phyloP scores from a whole-genome alignment of 2,888 invertebrate species.

The Polylopha cassiicola region DNA sequence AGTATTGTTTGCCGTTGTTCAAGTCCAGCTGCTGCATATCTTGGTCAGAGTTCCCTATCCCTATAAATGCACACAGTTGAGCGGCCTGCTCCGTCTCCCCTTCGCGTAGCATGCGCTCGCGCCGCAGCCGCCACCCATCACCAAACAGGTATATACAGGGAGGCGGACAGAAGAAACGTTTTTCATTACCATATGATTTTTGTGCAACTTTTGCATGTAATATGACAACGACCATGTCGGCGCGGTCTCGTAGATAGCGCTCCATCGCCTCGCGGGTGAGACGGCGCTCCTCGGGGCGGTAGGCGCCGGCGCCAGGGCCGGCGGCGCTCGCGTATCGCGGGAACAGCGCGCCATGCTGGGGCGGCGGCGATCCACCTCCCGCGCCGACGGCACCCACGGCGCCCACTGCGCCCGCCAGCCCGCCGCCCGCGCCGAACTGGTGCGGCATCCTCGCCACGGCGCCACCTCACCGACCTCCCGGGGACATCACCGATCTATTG shows the following conservation, averaged over 20 bases:
- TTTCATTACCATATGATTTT: constrained; percentile 99
- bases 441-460: constrained; percentile 84
- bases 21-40: constrained; percentile 99
- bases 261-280: constrained; percentile 96
- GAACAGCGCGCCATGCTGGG: constrained; percentile 76
- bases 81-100: constrained; percentile 93
- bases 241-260: constrained; percentile 94
- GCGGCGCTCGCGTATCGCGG: constrained; percentile 80
- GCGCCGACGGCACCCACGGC: constrained; percentile 90
- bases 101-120: constrained; percentile 94
- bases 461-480: constrained; percentile 57
- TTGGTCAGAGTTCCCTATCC: constrained; percentile 98
- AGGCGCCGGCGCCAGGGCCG: constrained; percentile 77
- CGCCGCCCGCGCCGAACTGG: constrained; percentile 84
- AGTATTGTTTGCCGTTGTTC: constrained; percentile 98
- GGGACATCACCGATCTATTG: constrained; percentile 52
- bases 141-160: constrained; percentile 99
- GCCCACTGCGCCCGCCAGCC: constrained; percentile 82
- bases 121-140: constrained; percentile 97
- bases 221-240: constrained; percentile 97
- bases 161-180: constrained; percentile 99
- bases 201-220: constrained; percentile 99
- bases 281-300: constrained; percentile 87
- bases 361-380: constrained; percentile 76
- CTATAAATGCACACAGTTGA: constrained; percentile 99